These are phyloP conservation scores for Polypterus bichir DNA, from an alignment of 2,113 vertebrate genomes.

Conservation along the genomic window DNA sequence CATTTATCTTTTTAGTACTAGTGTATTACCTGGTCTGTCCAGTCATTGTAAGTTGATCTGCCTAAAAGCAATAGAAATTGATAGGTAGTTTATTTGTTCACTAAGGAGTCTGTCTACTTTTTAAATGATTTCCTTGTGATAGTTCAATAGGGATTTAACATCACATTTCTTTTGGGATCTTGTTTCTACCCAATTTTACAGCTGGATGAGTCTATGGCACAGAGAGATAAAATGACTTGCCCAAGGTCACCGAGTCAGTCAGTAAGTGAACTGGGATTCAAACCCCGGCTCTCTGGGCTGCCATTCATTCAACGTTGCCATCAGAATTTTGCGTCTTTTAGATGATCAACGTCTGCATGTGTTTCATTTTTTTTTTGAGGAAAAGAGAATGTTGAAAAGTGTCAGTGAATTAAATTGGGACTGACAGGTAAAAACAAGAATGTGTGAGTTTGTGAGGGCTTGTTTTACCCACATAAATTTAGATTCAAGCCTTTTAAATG, in stretches of 20 bases:
- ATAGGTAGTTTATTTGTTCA: background rate
- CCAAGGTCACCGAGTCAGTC: constrained; percentile 3
- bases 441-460: too few species aligned
- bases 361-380: too few species aligned
- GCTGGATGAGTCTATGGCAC: constrained; percentile 1
- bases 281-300: background rate
- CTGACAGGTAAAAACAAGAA: too few species aligned
- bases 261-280: constrained; percentile 1
- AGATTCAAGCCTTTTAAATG: too few species aligned
- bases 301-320: background rate
- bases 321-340: background rate
- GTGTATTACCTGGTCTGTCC: too few species aligned
- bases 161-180: background rate
- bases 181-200: constrained; percentile 4
- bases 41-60: too few species aligned
- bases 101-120: background rate
- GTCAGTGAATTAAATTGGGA: too few species aligned
- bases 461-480: too few species aligned
- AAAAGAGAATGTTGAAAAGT: too few species aligned
- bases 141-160: constrained; percentile 1
- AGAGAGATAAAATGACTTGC: constrained; percentile 6
- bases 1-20: too few species aligned
- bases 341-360: too few species aligned
- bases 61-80: background rate
- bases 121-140: constrained; percentile 1